Conservation (phyloP, 2,113 vertebrate genomes). For the Paradoxurus hermaphroditus region DNA sequence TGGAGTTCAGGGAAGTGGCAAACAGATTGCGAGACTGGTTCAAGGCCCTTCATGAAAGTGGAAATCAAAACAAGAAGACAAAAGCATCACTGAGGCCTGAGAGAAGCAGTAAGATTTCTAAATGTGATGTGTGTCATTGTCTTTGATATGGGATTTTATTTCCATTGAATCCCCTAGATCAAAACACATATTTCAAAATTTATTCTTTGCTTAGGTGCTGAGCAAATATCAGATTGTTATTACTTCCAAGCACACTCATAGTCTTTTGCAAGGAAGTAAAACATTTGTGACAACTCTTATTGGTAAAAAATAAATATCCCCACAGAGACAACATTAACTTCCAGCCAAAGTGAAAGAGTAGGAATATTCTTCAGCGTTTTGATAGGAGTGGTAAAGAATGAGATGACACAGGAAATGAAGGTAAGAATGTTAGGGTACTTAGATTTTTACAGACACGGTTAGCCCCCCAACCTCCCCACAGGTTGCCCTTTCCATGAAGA, state of each 20-base stretch:
- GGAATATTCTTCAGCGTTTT: not conserved
- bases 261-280: not conserved
- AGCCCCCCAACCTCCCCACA: accelerated
- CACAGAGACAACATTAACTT: not conserved
- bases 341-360: not conserved
- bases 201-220: not conserved
- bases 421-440: not conserved
- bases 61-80: conserved; percentile 90
- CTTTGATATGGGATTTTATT: conserved; percentile 5
- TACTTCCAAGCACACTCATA: not conserved
- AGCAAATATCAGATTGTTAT: not conserved
- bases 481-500: not conserved
- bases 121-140: not conserved
- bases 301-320: not conserved
- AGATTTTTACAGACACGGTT: not conserved
- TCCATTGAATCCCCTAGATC: accelerated
- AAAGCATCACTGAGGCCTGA: conserved; percentile 89
- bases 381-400: not conserved
- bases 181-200: not conserved
- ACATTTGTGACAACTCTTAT: not conserved
- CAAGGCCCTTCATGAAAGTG: conserved; percentile 94
- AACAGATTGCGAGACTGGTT: conserved; percentile 95
- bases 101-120: conserved; percentile 90
- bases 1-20: conserved; percentile 93
- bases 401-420: not conserved